Conservation (phyloP, 2,113 vertebrate species). For the Psammodynastes pulverulentus region DNA sequence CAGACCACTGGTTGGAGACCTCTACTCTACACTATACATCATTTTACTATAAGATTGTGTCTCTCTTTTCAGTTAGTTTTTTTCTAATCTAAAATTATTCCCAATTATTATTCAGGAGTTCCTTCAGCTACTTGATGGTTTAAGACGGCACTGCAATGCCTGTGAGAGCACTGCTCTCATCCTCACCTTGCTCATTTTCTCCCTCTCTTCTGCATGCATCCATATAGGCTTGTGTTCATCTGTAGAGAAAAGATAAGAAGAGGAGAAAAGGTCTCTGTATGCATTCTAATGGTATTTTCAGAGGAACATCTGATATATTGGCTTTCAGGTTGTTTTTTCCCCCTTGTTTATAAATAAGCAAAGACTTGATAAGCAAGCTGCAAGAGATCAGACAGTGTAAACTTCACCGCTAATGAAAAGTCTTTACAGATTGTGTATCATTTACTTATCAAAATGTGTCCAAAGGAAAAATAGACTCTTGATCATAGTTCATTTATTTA, state of each 20-base stretch:
- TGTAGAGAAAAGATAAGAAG: slow-evolving; percentile 63
- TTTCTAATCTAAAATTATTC: background rate
- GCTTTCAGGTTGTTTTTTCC: background rate
- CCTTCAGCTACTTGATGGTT: background rate
- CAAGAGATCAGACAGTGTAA: background rate
- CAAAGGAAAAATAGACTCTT: background rate
- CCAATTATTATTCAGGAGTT: background rate
- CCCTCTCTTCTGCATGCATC: slow-evolving; percentile 96
- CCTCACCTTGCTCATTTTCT: slow-evolving; percentile 96
- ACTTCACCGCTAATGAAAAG: background rate
- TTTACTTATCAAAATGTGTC: background rate
- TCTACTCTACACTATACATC: background rate
- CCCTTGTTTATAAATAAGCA: background rate
- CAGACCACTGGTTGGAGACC: no score
- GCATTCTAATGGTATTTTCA: background rate
- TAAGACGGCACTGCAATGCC: background rate
- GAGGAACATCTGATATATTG: background rate
- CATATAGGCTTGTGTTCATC: slow-evolving; percentile 97
- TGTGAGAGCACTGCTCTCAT: background rate
- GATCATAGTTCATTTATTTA: background rate
- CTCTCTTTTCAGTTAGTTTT: background rate
- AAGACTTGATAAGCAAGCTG: background rate
- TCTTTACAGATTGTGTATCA: background rate
- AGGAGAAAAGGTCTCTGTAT: slow-evolving; percentile 23
- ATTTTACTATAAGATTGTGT: background rate